Percentiles rank a stretch among this genome's conserved stretches.
phyloP scores from a whole-genome alignment of 2,113 vertebrate species.

The Dasyornis broadbenti region DNA sequence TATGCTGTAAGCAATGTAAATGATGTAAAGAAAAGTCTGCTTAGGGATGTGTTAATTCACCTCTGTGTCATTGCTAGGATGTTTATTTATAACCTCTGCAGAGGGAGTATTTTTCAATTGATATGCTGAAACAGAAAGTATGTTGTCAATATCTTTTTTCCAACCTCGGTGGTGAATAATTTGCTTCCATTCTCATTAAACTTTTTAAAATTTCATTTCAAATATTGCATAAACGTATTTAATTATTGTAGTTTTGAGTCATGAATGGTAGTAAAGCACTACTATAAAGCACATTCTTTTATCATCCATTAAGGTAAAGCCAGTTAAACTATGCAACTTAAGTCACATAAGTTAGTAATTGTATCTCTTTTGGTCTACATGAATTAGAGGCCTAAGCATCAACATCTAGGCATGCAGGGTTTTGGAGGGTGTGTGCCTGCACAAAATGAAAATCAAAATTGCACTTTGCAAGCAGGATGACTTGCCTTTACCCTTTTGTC shows the following conservation, averaged over 20 bases:
- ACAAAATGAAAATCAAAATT: not conserved
- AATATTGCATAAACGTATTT: slow-evolving; percentile 26
- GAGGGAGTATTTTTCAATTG: not conserved
- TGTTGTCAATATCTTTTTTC: not conserved
- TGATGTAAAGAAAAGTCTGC: not conserved
- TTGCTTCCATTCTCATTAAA: slow-evolving; percentile 15
- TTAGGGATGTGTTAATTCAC: not conserved
- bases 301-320: slow-evolving; percentile 22
- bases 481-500: not conserved
- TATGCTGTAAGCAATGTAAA: not conserved
- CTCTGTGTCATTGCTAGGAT: not conserved
- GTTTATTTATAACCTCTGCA: not conserved
- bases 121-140: not conserved
- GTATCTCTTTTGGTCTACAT: not conserved
- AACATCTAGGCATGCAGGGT: not conserved
- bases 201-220: not conserved
- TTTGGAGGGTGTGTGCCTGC: not conserved
- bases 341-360: not conserved
- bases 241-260: slow-evolving; percentile 27
- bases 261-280: not conserved
- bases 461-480: not conserved
- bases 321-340: not conserved
- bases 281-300: slow-evolving; percentile 27
- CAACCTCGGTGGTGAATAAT: not conserved
- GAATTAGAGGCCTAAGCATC: not conserved